Evolutionary conservation across 2,888 invertebrate genomes (phyloP), one percentile per base, ranked within the genome.

Genomic region (Cataglyphis cursor): DNA sequence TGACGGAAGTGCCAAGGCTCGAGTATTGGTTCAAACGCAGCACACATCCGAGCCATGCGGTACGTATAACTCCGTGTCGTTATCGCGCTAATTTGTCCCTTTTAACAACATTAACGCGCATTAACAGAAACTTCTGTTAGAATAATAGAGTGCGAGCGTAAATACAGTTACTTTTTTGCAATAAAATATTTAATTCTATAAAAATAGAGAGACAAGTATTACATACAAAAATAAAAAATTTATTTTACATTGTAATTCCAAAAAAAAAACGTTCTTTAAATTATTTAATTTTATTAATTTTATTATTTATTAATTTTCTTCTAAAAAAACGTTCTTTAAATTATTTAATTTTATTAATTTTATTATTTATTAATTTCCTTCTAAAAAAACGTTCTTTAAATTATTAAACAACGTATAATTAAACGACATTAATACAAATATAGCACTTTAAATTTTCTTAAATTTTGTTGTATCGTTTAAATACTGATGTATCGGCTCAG

Each of bases 11-110:
- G 81, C 98, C 98, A 28, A 97, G 98, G 87, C 95, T 98, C 87
- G 98, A 98, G 94, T 98, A 98, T 94, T 99, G 99, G 99, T 99
- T 99, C 95, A 97, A 98, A 44, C 97, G 99, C 95, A 99, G 99
- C 95, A 99, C 99, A 51, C 99, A 99, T 95, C 99, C 99, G 57
- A 99, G 99, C 91, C 99, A 99, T 95, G 98, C 95, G 92, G 95
- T 95, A 92, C 74, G 86, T 81, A 82, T 73, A 15, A 54, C 54
- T 70, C 61, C 38, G 28, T 18, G 57, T 80, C 54, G 76, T 73
- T 85, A 85, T 85, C 73, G 73, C 51, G 44, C n/a, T 66, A 81
- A 90, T 91, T 91, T 87, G 86, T 86, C 87, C 38, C 6, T 35
- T 3, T 5, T 62, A 28, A 15, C 24, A n/a, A 38, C 21, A 57